Evolutionary conservation across 2,888 invertebrate species (phyloP), one percentile per base, ranked within the genome.

Genomic region (Agonopterix alstromeriana): DNA sequence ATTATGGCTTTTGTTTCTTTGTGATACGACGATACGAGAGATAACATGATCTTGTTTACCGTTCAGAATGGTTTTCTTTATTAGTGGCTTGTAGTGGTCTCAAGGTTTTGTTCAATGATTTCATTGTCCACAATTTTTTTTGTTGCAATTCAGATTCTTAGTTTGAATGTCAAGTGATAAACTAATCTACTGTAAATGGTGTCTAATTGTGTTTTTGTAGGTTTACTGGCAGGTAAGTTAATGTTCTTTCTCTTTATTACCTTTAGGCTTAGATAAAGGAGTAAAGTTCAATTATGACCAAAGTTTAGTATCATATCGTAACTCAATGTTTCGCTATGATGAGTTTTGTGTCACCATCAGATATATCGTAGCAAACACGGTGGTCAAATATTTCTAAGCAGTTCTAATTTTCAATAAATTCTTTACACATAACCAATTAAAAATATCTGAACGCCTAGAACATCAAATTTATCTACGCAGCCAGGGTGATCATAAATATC

Each of bases 41-140:
- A 85, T 87, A 84, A 82, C 71, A 61, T 66, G 63, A 60, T 70
- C 69, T 77, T 83, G 80, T 83, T 81, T 83, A 82, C 73, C 68
- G 73, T 73, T 71, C 61, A 60, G 55, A 49, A 51, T 56, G 61
- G 58, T 59, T 57, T 63, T 67, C 70, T 65, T 72, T 64, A 66
- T 65, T 65, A 63, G 55, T 70, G 57, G 59, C 60, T 61, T 63
- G 66, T 72, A 27, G 27, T 67, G 59, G 58, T 65, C 62, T 63
- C 58, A 58, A 62, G 61, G 60, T 53, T 60, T 60, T 54, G 55
- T 49, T 55, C 56, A 35, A 43, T 55, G 60, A 53, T 53, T 60
- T 59, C 47, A 54, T 57, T 47, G 45, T 36, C 46, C 10, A 42
- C 48, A 49, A 17, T 55, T 53, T 36, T 50, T 56, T 48, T 45